Evolutionary conservation across 1,140 invertebrate genomes (phyloP), one percentile per base, ranked within the genome.

Genomic region (Zophobas morio): DNA sequence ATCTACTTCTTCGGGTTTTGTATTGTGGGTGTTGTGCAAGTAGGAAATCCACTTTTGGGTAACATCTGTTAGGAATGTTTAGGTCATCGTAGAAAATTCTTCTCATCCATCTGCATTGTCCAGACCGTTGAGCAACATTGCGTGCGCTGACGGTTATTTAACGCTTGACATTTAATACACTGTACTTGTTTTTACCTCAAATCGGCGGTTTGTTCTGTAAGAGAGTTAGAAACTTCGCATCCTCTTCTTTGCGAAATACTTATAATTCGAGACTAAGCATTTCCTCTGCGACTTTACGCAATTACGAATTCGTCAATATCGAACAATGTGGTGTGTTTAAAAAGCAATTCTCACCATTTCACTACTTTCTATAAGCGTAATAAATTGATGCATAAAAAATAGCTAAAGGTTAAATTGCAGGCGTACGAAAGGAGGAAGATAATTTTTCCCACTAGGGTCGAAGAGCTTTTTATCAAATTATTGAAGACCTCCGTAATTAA

Each of bases 311-410:
- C 60, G 33, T 66, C 60, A 42, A 66, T 66, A 66, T 42, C 36
- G 32, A 36, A 57, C 60, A 66, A 66, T 66, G 60, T 36, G 2
- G 37, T 39, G 20, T 63, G 1, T 37, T 40, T 40, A 39, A 42
- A 66, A 42, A 40, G 39, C 60, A 66, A 66, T 66, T 66, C 60
- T 66, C 60, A 66, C 60, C 60, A 66, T 66, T 66, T 66, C 60
- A 66, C 60, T 42, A 66, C 60, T 66, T 66, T 66, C 60, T 66
- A 66, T 39, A 42, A 60, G 42, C 39, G 60, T 66, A 66, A 66
- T 42, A 66, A 66, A 66, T 66, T 66, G 60, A 63, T 63, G 57
- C 57, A 63, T 39, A 20, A 63, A 66, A 66, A 66, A 66, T 39
- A 2, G 39, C 33, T 66, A 66, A 66, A 66, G 60, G 60, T 66